A percentile compares a stretch with the other conserved stretches of the same genome.
Conservation (phyloP, 2,797 vertebrate genomes). For the Cossypha dichroa region DNA sequence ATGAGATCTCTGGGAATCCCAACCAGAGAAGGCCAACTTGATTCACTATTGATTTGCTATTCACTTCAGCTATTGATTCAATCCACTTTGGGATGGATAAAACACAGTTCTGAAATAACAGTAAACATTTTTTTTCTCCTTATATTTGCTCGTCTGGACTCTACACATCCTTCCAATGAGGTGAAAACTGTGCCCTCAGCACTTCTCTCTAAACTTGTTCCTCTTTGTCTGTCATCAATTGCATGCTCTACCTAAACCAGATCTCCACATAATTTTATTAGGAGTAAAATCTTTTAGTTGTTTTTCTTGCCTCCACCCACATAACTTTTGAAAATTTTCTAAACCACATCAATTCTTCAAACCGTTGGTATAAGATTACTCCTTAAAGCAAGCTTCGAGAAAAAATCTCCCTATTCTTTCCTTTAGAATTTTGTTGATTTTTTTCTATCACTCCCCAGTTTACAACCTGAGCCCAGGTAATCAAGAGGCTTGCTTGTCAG, state of each 20-base stretch:
- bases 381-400: not conserved
- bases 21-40: not conserved
- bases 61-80: not conserved
- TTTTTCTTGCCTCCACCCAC: not conserved
- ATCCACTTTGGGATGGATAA: not conserved
- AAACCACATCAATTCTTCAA: not conserved
- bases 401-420: not conserved
- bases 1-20: not conserved
- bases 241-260: not conserved
- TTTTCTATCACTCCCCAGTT: not conserved
- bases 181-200: not conserved
- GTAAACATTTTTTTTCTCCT: not conserved
- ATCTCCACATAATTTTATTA: not conserved
- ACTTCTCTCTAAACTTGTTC: not conserved
- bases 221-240: not conserved
- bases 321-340: not conserved
- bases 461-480: not conserved
- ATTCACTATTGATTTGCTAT: too few relatives aligned
- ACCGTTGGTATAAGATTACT: not conserved
- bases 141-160: not conserved
- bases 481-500: not conserved
- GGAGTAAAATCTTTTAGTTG: not conserved
- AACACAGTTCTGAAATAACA: not conserved
- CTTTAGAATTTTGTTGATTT: accelerated
- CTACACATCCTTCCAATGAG: not conserved